Evolutionary conservation across 2,113 vertebrate genomes (phyloP).

Genomic region (Rhinogobius similis): DNA sequence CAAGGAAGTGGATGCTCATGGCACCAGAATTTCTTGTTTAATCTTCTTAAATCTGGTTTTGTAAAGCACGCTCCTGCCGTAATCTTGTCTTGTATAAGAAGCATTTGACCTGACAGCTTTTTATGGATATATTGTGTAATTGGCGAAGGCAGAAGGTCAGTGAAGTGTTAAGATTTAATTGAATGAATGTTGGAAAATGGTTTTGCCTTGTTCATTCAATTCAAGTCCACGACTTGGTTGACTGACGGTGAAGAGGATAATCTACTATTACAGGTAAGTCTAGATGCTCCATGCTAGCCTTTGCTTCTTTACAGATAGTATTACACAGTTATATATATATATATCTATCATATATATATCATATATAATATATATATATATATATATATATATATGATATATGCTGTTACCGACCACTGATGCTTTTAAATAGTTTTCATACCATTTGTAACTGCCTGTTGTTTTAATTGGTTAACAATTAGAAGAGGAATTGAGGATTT

Average conservation of each 20-base stretch:
- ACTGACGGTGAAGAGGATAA: neutral
- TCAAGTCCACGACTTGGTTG: conserved; percentile 4
- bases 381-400: too few species aligned
- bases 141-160: neutral
- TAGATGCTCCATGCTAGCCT: neutral
- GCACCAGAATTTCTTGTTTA: conserved; percentile 54
- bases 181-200: neutral
- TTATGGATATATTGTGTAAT: neutral
- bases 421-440: neutral
- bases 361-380: too few species aligned
- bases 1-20: conserved; percentile 69
- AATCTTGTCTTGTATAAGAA: conserved; percentile 23
- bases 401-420: too few species aligned
- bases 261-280: conserved; percentile 44
- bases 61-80: conserved; percentile 21
- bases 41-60: conserved; percentile 66
- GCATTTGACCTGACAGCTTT: neutral
- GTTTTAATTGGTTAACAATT: neutral
- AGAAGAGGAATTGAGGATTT: neutral
- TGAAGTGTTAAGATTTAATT: conserved; percentile 7
- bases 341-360: too few species aligned
- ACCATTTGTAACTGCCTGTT: neutral
- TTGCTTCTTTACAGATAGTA: neutral
- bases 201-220: conserved; percentile 35
- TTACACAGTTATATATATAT: neutral